Percentiles rank a stretch among this genome's conserved stretches.
Conservation (phyloP, 2,797 vertebrate genomes). For the Acanthurus tractus region DNA sequence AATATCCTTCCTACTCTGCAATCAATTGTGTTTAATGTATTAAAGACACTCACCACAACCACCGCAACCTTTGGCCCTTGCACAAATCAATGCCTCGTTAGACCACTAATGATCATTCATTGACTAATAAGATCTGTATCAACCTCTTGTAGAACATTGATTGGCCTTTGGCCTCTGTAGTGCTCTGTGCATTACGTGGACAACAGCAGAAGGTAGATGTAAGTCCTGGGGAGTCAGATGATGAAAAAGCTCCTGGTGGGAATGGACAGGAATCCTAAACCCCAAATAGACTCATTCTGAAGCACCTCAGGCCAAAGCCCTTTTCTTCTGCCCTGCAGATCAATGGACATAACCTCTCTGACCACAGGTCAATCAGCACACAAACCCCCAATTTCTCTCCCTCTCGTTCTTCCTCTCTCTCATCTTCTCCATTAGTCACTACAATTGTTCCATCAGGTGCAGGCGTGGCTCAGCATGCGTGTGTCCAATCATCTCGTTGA, state of each 20-base stretch:
- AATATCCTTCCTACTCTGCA: constrained; percentile 65
- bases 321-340: constrained; percentile 73
- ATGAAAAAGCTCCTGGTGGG: constrained; percentile 80
- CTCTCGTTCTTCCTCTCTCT: constrained; percentile 59
- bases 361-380: constrained; percentile 81
- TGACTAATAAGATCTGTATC: constrained; percentile 87
- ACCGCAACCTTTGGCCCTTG: constrained; percentile 77
- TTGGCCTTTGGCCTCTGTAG: constrained; percentile 81
- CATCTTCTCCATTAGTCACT: constrained; percentile 73
- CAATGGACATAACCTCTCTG: constrained; percentile 81
- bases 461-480: constrained; percentile 73
- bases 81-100: constrained; percentile 85
- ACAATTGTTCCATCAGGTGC: constrained; percentile 77
- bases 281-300: constrained; percentile 83
- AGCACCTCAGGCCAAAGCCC: constrained; percentile 78
- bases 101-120: constrained; percentile 85
- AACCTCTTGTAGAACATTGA: constrained; percentile 81
- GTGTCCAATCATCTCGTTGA: constrained; percentile 77
- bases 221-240: constrained; percentile 83
- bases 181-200: constrained; percentile 62
- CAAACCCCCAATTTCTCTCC: constrained; percentile 51
- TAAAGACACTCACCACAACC: constrained; percentile 82
- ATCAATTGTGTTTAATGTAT: constrained; percentile 85
- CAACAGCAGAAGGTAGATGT: constrained; percentile 81
- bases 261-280: constrained; percentile 76